Evolutionary conservation across 2,797 vertebrate genomes (phyloP).

Genomic region (Heliangelus exortis): DNA sequence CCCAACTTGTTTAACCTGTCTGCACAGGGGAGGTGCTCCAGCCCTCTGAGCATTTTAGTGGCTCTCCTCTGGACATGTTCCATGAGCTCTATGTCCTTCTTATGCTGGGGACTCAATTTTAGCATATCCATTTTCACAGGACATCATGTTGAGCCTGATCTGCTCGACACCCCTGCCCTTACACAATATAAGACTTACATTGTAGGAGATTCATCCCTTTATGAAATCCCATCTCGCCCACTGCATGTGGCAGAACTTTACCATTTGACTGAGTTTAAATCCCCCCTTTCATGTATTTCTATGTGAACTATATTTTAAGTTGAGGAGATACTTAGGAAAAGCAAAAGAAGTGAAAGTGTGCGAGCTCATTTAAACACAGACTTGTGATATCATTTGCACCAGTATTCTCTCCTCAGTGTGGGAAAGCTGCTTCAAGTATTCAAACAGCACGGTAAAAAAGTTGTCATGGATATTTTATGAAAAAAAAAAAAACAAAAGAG

Average conservation of each 20-base stretch:
- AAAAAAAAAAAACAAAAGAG: too few species aligned
- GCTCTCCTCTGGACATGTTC: too few species aligned
- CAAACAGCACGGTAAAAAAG: background rate
- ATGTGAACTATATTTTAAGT: background rate
- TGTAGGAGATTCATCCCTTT: background rate
- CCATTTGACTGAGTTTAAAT: background rate
- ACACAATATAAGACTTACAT: background rate
- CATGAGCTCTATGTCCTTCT: too few species aligned
- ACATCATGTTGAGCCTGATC: background rate
- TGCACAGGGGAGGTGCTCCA: too few species aligned
- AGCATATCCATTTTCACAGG: background rate
- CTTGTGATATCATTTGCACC: background rate
- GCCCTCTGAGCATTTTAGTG: too few species aligned
- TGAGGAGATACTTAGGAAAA: background rate
- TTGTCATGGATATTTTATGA: background rate
- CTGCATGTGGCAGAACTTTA: background rate
- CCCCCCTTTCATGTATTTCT: background rate
- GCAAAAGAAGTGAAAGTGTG: background rate
- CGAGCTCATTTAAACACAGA: background rate
- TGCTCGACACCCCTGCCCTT: rapidly evolving
- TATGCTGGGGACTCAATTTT: background rate
- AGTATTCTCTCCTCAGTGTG: background rate
- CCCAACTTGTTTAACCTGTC: too few species aligned
- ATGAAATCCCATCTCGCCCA: background rate
- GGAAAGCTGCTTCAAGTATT: background rate